These are phyloP conservation scores for Ochropleura leucogaster DNA, from an alignment of 2,888 invertebrate genomes.

Conservation along the genomic window DNA sequence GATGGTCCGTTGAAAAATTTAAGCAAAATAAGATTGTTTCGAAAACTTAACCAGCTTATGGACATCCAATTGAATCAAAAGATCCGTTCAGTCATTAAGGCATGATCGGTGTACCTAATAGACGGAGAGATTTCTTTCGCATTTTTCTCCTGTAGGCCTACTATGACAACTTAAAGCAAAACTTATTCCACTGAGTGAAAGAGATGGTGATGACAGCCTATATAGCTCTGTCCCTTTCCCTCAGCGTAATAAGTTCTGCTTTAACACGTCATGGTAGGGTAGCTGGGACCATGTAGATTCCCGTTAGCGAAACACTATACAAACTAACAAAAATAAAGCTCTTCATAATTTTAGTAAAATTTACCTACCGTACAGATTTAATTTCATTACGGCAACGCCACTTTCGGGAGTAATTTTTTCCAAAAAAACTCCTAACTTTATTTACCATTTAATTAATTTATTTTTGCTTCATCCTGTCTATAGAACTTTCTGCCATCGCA, in stretches of 20 bases:
- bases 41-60: not conserved
- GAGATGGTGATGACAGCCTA: too few species aligned
- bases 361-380: not conserved
- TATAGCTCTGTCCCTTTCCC: too few species aligned
- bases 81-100: not conserved
- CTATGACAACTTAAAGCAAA: too few species aligned
- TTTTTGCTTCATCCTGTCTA: not conserved
- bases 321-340: too few species aligned
- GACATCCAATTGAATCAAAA: not conserved
- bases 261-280: too few species aligned
- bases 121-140: not conserved
- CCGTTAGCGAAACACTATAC: too few species aligned
- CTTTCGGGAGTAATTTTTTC: not conserved
- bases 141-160: too few species aligned
- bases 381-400: not conserved
- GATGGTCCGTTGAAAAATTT: constrained; percentile 31
- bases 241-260: too few species aligned
- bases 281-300: too few species aligned
- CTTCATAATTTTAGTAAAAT: too few species aligned
- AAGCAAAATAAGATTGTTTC: not conserved
- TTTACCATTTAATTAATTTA: not conserved
- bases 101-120: not conserved
- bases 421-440: too few species aligned
- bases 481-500: constrained; percentile 1
- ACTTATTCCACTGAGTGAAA: too few species aligned